Evolutionary conservation across 2,113 vertebrate genomes (phyloP), one percentile per base, ranked within the genome.

Genomic region (Scolopax mira): DNA sequence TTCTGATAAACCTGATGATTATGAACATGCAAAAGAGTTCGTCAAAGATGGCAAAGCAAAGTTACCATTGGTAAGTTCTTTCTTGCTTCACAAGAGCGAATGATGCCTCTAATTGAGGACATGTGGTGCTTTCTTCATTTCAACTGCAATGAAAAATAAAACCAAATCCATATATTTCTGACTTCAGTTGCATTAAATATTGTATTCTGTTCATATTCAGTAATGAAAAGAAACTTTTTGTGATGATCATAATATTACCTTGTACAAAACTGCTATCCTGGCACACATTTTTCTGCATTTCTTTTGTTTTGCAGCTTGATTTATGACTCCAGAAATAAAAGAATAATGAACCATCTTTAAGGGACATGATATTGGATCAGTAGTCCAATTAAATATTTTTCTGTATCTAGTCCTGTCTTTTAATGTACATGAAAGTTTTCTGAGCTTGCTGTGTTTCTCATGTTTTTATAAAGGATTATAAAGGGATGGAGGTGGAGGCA

Each of bases 1-100:
- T 42, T 98, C 98, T 71, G 95, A 98, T 73, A 98, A 97, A 60
- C 94, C 91, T 16, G 97, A 97, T 28, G 98, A 98, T 93, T 98
- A 98, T 79, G 97, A 97, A 24, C 98, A 98, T 61, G 98, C 96
- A 54, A 94, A 96, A 66, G 94, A 97, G n/a, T 96, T 98, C 69
- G 93, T 98, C 84, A 98, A 97, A 81, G 97, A 97, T 42, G 90
- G 97, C 72, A 98, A 98, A 58, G 97, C 90, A 13, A 98, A 91
- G n/a, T 75, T 97, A 51, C 98, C 98, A 37, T 72, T 98, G 96
- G 98, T 98, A 85, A 97, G 97, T 94, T 82, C 39, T 42, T 74
- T 62, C 44, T 60, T 77, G 19, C 5, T 55, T 91, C 46, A 28
- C 7, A 74, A 39, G 67, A 44, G 46, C 22, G 64, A 85, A 69